Conservation (phyloP, 1,140 invertebrate species). For the Drosophila bocki region DNA sequence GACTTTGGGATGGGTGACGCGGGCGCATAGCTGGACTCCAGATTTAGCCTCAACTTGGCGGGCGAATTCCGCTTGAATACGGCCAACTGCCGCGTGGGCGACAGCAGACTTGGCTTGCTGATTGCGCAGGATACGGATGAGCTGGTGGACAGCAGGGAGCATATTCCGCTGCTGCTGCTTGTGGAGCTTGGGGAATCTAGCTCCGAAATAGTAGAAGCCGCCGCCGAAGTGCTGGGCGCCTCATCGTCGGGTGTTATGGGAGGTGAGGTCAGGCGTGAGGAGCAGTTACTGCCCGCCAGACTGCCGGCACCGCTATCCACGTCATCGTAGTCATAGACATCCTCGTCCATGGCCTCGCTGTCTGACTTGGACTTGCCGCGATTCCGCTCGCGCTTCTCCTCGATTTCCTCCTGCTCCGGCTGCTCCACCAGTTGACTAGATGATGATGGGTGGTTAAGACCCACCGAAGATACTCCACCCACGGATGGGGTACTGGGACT, state of each 20-base stretch:
- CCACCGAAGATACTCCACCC: constrained; percentile 16
- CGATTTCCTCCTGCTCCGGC: constrained; percentile 53
- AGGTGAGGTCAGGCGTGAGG: constrained; percentile 76
- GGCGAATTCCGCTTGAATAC: constrained; percentile 80
- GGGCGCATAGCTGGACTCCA: constrained; percentile 69
- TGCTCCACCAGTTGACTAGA: constrained; percentile 72
- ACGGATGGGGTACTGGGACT: constrained; percentile 27
- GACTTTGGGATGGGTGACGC: constrained; percentile 71
- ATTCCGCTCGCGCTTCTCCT: constrained; percentile 31
- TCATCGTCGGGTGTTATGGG: constrained; percentile 76
- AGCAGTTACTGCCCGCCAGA: constrained; percentile 76
- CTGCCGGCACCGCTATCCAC: constrained; percentile 71
- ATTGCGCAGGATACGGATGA: constrained; percentile 42
- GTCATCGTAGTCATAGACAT: constrained; percentile 72
- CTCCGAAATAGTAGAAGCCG: constrained; percentile 50
- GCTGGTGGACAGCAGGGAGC: constrained; percentile 43
- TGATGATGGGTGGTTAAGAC: constrained; percentile 22
- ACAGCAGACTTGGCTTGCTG: constrained; percentile 37
- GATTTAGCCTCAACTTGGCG: constrained; percentile 77
- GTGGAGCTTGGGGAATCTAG: constrained; percentile 67
- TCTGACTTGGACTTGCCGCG: constrained; percentile 68
- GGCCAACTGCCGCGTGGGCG: constrained; percentile 64
- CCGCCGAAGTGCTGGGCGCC: constrained; percentile 66
- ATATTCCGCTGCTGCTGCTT: constrained; percentile 62
- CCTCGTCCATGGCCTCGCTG: constrained; percentile 77